Evolutionary conservation across 2,797 vertebrate genomes (phyloP).

Genomic region (Toxotes lorentzi): DNA sequence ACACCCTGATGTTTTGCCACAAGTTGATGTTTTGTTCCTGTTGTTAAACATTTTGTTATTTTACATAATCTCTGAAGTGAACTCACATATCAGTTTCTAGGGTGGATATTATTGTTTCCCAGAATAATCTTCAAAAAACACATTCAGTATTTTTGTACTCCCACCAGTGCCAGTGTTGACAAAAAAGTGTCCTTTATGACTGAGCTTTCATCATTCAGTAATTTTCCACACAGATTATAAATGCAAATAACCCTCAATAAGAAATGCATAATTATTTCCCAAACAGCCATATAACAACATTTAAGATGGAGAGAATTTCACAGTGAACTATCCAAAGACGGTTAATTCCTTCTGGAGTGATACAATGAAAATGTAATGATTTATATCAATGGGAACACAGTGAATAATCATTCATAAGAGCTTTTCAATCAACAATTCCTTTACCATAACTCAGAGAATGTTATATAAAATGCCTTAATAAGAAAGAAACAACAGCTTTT

Average conservation of each 20-base stretch:
- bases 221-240: constrained; percentile 58
- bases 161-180: neutral
- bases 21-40: neutral
- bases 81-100: neutral
- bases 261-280: constrained; percentile 53
- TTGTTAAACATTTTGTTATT: neutral
- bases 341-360: constrained; percentile 12
- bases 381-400: constrained; percentile 7
- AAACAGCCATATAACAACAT: constrained; percentile 25
- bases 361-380: constrained; percentile 29
- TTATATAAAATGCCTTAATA: neutral
- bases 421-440: neutral
- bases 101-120: neutral
- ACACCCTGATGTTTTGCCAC: neutral
- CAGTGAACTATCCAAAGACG: neutral
- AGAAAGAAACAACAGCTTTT: constrained; percentile 6
- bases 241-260: constrained; percentile 39
- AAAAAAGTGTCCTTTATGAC: constrained; percentile 1
- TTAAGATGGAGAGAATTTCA: constrained; percentile 6
- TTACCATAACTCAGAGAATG: neutral
- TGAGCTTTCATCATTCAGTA: constrained; percentile 24
- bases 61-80: neutral
- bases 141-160: constrained; percentile 14
- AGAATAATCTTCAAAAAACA: neutral
- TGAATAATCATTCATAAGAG: neutral